Conservation (phyloP, 2,888 invertebrate species). For the Aquatica leii region DNA sequence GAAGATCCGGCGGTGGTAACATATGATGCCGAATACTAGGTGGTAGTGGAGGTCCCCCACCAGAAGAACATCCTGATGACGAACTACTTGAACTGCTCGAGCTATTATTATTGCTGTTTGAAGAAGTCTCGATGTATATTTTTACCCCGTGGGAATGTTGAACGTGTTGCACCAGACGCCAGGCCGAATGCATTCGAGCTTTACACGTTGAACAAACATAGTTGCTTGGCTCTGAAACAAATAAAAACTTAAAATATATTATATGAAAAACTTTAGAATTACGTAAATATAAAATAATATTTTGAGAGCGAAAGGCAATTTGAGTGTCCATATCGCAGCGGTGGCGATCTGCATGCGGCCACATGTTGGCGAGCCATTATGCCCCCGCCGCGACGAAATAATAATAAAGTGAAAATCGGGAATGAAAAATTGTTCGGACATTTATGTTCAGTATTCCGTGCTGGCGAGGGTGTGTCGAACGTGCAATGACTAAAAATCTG, state of each 20-base stretch:
- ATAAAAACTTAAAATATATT: conserved; percentile 37
- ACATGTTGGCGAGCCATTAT: conserved; percentile 59
- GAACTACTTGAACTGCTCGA: conserved; percentile 65
- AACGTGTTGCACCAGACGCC: conserved; percentile 94
- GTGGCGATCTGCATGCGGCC: conserved; percentile 58
- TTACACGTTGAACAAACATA: conserved; percentile 95
- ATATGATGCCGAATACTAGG: conserved; percentile 73
- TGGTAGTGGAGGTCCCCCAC: conserved; percentile 63
- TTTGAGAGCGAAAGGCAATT: conserved; percentile 46
- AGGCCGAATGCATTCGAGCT: conserved; percentile 90
- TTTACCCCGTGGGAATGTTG: conserved; percentile 94
- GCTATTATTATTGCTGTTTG: conserved; percentile 62
- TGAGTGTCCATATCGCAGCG: conserved; percentile 51
- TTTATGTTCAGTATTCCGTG: conserved; percentile 56
- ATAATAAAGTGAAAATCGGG: conserved; percentile 61
- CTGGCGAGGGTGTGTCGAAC: conserved; percentile 57
- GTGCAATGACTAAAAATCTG: conserved; percentile 54
- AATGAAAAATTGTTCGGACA: conserved; percentile 62
- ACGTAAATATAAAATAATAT: conserved; percentile 22
- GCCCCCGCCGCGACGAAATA: conserved; percentile 53
- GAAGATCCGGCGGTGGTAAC: conserved; percentile 76
- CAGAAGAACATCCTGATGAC: conserved; percentile 63
- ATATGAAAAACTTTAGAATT: conserved; percentile 19
- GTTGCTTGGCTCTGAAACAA: conserved; percentile 89
- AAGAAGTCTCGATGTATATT: conserved; percentile 81